Evolutionary conservation across 2,888 invertebrate genomes (phyloP), one percentile per base, ranked within the genome.

Genomic region (Campaea margaritaria): DNA sequence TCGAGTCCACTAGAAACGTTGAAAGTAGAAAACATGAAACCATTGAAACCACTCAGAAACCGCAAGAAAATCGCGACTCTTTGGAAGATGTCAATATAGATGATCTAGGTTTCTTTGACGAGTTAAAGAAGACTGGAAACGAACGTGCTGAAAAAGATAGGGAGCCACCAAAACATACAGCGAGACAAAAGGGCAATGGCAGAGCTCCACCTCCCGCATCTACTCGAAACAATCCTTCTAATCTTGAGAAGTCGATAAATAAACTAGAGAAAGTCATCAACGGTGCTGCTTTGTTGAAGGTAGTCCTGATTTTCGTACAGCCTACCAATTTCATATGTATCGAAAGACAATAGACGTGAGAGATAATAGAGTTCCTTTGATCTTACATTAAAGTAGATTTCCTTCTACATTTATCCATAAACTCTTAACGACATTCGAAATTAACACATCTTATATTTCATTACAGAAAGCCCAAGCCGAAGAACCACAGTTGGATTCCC

Each of bases 261-360:
- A 85, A 85, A 42, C 69, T 87, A 34, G 86, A 91, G 42, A 82
- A 81, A 58, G 81, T 86, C 1, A 83, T 91, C 47, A 79, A 91
- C 69, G 90, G 89, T 15, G 84, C 83, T n/a, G 77, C 79, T 38
- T 64, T 90, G 58, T 58, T 89, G 16, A 78, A 74, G 85, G 91
- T 91, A 77, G n/a, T 11, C 7, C 31, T 31, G 4, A 7, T 31
- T 9, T 31, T 31, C n/a, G n/a, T n/a, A n/a, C n/a, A n/a, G n/a
- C n/a, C 2, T 31, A 21, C 21, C 21, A 21, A 21, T 31, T 31
- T 10, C 9, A 1, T 31, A 1, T 31, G 5, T 31, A 7, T 31
- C 21, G 21, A 21, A 5, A 2, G 21, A 21, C 21, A 21, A 2
- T 21, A 3, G 21, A 21, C 21, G 21, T 5, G 21, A 21, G 21